These are phyloP conservation scores for Dasypogon diadema DNA, from an alignment of 2,888 invertebrate genomes.

Conservation along the genomic window DNA sequence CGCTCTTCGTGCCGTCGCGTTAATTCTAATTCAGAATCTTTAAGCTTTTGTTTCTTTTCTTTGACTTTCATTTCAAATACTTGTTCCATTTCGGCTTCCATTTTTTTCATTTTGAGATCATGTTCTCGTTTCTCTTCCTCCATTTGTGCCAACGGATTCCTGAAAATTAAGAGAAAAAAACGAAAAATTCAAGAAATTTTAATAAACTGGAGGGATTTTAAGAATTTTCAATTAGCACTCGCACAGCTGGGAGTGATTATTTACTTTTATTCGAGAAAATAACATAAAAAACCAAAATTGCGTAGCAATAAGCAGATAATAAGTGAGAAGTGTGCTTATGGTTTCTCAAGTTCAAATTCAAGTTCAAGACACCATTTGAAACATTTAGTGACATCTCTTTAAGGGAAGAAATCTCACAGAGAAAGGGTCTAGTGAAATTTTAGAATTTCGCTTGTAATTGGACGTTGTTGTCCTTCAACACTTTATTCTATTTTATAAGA, in stretches of 20 bases:
- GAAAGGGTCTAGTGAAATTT: too few species aligned
- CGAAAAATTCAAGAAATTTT: neutral
- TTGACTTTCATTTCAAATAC: conserved; percentile 98
- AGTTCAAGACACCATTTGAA: too few species aligned
- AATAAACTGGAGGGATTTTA: neutral
- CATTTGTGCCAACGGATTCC: conserved; percentile 98
- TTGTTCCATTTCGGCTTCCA: conserved; percentile 99
- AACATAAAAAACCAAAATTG: neutral
- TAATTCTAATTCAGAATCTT: conserved; percentile 94
- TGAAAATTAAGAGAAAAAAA: conserved; percentile 64
- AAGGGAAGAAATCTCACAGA: too few species aligned
- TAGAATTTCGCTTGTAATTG: too few species aligned
- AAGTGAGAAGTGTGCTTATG: too few species aligned
- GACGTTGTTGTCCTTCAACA: too few species aligned
- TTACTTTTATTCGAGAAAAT: neutral
- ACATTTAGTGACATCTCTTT: too few species aligned
- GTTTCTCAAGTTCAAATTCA: too few species aligned
- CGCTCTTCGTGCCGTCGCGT: conserved; percentile 88
- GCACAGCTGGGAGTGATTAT: neutral
- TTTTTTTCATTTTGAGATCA: conserved; percentile 96
- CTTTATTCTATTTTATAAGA: too few species aligned
- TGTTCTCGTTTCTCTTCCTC: conserved; percentile 98
- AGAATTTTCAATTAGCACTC: neutral
- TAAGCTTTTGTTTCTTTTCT: conserved; percentile 95
- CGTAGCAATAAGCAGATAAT: neutral